These are phyloP conservation scores for Indri indri DNA, from an alignment of 2,113 vertebrate species.

Conservation along the genomic window DNA sequence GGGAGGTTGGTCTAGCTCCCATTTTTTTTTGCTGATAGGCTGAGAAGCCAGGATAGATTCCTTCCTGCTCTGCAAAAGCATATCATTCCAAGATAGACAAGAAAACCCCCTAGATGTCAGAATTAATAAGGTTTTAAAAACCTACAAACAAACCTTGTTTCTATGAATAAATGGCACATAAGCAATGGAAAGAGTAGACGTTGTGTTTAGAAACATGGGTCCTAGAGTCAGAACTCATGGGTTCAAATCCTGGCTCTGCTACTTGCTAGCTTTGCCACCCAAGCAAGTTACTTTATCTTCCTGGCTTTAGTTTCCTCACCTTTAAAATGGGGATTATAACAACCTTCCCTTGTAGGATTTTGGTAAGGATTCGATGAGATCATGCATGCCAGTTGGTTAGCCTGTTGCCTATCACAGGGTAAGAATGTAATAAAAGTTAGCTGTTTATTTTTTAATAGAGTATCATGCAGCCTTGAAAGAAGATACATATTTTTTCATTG, in stretches of 20 bases:
- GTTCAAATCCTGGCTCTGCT: not conserved
- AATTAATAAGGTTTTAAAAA: not conserved
- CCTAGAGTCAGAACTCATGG: not conserved
- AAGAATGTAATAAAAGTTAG: not conserved
- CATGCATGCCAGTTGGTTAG: not conserved
- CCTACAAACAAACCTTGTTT: not conserved
- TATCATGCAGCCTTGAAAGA: not conserved
- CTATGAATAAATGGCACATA: not conserved
- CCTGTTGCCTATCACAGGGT: not conserved
- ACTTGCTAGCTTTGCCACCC: not conserved
- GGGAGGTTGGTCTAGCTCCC: not conserved
- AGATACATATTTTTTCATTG: not conserved
- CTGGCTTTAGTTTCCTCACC: not conserved
- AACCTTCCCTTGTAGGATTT: not conserved
- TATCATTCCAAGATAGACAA: not conserved
- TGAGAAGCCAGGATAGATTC: not conserved
- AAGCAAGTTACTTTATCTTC: not conserved
- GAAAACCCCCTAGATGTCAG: not conserved
- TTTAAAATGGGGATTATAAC: not conserved
- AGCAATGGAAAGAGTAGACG: rapidly evolving
- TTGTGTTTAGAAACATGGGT: no score
- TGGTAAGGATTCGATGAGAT: not conserved
- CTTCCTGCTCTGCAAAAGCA: not conserved
- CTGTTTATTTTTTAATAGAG: not conserved
- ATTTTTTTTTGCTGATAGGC: not conserved